These are phyloP conservation scores for Prunella fulvescens DNA, from an alignment of 2,113 vertebrate species.

Conservation along the genomic window DNA sequence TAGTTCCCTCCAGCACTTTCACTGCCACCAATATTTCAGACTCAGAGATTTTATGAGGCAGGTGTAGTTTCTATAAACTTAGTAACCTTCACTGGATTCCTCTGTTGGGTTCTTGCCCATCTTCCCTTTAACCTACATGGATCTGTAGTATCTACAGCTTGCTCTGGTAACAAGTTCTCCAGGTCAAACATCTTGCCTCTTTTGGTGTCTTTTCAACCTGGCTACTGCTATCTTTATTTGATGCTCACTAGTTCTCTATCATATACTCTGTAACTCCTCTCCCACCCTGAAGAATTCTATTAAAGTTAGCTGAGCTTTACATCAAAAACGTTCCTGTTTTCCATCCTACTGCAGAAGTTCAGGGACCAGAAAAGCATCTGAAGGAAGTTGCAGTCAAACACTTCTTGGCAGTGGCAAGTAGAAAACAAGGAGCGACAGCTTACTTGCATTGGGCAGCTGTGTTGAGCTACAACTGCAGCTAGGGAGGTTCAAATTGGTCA, in stretches of 20 bases:
- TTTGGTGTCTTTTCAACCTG: background rate
- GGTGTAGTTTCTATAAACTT: background rate
- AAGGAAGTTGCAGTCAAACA: background rate
- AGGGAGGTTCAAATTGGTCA: background rate
- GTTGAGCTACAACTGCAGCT: background rate
- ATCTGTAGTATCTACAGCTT: background rate
- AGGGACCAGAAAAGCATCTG: background rate
- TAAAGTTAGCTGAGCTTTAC: background rate
- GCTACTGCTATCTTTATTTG: background rate
- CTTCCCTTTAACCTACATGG: background rate
- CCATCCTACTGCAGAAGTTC: background rate
- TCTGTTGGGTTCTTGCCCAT: fast-evolving
- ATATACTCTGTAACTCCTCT: background rate
- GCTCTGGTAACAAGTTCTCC: background rate
- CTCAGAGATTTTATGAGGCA: background rate
- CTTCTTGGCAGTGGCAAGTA: background rate
- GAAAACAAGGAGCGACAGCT: background rate
- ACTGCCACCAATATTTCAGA: background rate
- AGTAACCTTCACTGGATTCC: background rate
- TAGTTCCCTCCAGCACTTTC: background rate
- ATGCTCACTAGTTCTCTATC: background rate
- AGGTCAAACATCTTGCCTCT: background rate
- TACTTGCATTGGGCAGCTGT: background rate
- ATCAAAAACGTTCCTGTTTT: background rate
- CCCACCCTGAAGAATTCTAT: background rate